phyloP scores from a whole-genome alignment of 1,140 invertebrate species.

The Tyrophagus putrescentiae region DNA sequence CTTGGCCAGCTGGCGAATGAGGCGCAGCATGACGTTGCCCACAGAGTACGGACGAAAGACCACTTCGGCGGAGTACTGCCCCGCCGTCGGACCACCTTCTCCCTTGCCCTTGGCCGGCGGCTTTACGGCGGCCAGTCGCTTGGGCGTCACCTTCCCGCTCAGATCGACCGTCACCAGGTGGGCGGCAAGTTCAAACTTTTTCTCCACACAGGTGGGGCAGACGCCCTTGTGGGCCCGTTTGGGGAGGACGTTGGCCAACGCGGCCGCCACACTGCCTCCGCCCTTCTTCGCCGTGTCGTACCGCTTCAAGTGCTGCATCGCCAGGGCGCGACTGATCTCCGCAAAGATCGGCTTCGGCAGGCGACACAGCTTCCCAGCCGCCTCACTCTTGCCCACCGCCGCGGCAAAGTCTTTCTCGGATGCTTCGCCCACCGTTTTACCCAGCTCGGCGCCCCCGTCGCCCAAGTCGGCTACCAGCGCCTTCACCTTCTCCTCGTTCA shows the following conservation, averaged over 20 bases:
- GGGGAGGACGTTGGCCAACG: neutral
- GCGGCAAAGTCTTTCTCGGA: constrained; percentile 38
- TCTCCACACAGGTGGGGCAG: neutral
- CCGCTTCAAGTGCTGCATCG: neutral
- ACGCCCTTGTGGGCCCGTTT: neutral
- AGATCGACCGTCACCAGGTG: neutral
- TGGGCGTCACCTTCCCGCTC: neutral
- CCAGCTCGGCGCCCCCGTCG: neutral
- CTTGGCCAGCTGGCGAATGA: neutral
- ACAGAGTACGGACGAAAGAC: constrained; percentile 13
- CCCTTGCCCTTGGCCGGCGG: neutral
- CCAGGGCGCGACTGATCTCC: neutral
- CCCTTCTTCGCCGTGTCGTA: too few relatives aligned
- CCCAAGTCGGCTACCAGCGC: too few relatives aligned
- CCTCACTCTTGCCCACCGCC: constrained; percentile 41
- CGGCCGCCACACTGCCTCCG: neutral
- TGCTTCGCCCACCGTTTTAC: constrained; percentile 24
- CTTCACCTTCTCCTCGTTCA: neutral
- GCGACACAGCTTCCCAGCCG: constrained; percentile 40
- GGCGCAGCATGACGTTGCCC: neutral
- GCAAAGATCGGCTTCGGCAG: constrained; percentile 21
- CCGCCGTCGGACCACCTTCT: neutral
- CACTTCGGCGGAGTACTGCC: neutral
- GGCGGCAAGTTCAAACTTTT: neutral
- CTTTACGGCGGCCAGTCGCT: neutral